Conservation (phyloP, 2,797 vertebrate genomes). For the Bucorvus abyssinicus region DNA sequence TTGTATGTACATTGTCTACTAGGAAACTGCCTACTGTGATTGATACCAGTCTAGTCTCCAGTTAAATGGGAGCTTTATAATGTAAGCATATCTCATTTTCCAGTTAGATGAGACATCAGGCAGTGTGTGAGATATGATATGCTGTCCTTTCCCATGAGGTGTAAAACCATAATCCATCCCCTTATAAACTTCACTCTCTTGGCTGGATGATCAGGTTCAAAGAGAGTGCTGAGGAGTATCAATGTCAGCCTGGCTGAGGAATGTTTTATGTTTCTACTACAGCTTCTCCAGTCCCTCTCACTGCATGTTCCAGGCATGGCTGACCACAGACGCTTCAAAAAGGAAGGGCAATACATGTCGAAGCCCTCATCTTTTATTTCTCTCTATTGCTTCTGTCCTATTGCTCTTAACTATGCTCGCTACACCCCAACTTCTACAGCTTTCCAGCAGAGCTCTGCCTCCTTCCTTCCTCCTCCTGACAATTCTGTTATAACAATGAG, state of each 20-base stretch:
- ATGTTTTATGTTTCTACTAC: background rate
- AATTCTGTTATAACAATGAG: background rate
- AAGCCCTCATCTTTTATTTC: background rate
- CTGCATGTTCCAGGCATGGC: rapidly evolving
- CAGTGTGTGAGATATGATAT: background rate
- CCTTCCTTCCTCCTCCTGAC: background rate
- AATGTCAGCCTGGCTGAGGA: background rate
- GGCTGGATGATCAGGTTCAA: rapidly evolving
- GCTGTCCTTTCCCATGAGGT: background rate
- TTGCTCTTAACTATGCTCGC: background rate
- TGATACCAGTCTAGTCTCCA: background rate
- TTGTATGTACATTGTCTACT: background rate
- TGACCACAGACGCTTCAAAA: background rate
- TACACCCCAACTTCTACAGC: background rate
- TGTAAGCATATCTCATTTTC: background rate
- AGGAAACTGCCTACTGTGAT: background rate
- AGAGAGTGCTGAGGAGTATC: background rate
- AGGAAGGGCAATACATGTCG: rapidly evolving
- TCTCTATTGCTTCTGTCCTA: background rate
- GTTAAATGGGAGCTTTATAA: background rate
- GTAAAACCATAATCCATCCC: background rate
- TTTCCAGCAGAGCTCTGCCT: background rate
- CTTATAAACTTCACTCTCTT: background rate
- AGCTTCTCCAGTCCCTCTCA: background rate
- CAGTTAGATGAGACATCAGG: background rate